Percentiles rank a stretch among this genome's conserved stretches.
Evolutionary conservation across 2,888 invertebrate genomes (phyloP).

Genomic region (Theretra japonica): DNA sequence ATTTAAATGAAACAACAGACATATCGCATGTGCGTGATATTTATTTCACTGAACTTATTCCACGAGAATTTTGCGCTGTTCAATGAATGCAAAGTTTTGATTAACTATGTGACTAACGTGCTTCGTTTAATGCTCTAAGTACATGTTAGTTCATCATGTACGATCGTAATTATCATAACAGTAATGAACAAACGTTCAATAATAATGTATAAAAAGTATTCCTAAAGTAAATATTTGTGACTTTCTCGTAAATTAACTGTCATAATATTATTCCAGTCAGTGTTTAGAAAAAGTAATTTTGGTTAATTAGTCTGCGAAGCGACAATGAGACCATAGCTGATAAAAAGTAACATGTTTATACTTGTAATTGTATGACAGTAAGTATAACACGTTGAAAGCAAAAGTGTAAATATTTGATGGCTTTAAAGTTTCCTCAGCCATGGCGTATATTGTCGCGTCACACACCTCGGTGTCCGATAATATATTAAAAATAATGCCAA

Average conservation of each 20-base stretch:
- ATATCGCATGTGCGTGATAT: conserved; percentile 82
- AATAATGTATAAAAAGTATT: conserved; percentile 73
- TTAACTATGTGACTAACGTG: conserved; percentile 80
- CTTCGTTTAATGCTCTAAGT: conserved; percentile 71
- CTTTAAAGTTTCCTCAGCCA: neutral
- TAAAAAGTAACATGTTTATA: neutral
- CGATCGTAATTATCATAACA: conserved; percentile 56
- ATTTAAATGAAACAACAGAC: conserved; percentile 64
- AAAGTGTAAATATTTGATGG: neutral
- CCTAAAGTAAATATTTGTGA: conserved; percentile 61
- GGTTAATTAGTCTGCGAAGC: conserved; percentile 4
- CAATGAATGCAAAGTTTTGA: conserved; percentile 72
- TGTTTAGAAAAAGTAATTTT: conserved; percentile 42
- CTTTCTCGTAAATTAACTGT: conserved; percentile 50
- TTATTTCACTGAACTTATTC: conserved; percentile 79
- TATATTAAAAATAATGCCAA: conserved; percentile 5
- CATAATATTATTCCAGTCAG: conserved; percentile 55
- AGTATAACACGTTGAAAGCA: too few relatives aligned
- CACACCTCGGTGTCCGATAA: neutral
- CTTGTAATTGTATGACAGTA: too few relatives aligned
- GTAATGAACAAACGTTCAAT: conserved; percentile 69
- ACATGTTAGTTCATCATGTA: conserved; percentile 52
- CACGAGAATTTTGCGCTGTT: conserved; percentile 74
- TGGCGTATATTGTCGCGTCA: neutral
- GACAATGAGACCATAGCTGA: conserved; percentile 1